These are phyloP conservation scores for Pogoniulus pusillus DNA, from an alignment of 2,797 vertebrate genomes.

Conservation along the genomic window DNA sequence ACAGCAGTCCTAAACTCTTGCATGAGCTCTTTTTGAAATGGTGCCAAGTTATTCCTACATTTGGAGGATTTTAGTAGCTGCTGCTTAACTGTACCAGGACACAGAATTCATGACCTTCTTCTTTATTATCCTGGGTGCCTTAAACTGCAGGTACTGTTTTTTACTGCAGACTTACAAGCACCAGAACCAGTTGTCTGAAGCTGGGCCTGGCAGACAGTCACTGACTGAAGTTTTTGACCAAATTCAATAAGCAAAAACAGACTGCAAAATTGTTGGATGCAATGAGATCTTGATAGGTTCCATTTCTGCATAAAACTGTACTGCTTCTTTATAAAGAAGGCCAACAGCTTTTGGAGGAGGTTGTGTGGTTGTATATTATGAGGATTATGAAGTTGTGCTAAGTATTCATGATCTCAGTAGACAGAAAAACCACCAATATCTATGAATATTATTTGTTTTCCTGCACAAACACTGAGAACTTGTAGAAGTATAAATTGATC, in stretches of 20 bases:
- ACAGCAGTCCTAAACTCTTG: too few relatives aligned
- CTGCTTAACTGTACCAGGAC: background rate
- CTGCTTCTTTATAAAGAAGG: background rate
- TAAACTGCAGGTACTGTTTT: background rate
- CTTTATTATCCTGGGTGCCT: slow-evolving; percentile 4
- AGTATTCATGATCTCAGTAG: background rate
- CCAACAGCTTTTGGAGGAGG: background rate
- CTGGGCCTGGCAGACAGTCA: background rate
- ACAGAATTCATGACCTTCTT: background rate
- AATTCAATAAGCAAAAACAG: background rate
- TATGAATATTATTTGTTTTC: background rate
- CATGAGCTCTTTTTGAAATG: background rate
- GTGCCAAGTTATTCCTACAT: background rate
- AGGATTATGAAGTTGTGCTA: background rate
- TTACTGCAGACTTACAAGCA: background rate
- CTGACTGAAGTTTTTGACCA: background rate
- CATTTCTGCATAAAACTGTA: background rate
- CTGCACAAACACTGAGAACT: background rate
- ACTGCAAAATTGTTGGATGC: background rate
- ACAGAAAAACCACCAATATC: background rate
- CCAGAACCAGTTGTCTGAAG: background rate
- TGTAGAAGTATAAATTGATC: background rate
- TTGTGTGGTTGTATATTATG: background rate
- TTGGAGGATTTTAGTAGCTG: background rate
- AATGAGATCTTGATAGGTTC: background rate